phyloP scores from a whole-genome alignment of 2,113 vertebrate genomes.

The Neogobius melanostomus region DNA sequence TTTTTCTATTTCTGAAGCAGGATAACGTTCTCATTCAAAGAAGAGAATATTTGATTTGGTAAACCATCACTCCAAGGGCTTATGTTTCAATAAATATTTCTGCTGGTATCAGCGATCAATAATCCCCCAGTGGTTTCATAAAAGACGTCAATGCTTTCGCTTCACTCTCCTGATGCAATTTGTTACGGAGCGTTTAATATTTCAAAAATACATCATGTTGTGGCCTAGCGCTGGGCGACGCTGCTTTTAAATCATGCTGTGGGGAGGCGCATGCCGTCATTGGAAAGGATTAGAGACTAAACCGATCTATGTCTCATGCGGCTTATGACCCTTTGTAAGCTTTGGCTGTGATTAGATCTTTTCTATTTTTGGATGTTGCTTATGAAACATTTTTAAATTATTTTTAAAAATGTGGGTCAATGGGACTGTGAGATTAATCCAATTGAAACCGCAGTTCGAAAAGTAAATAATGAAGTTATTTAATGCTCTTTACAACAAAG shows the following conservation, averaged over 20 bases:
- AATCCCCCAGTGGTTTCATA: conserved; percentile 8
- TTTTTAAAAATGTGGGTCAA: not conserved
- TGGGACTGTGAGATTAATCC: too few relatives aligned
- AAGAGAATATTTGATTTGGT: conserved; percentile 16
- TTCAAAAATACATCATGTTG: conserved; percentile 10
- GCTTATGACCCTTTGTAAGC: conserved; percentile 16
- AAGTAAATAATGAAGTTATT: too few relatives aligned
- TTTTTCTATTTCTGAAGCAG: conserved; percentile 4
- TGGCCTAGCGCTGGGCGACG: not conserved
- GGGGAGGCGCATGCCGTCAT: not conserved
- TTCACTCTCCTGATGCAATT: conserved; percentile 13
- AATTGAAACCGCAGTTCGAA: too few relatives aligned
- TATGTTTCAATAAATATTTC: conserved; percentile 23
- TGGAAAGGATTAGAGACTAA: conserved; percentile 29
- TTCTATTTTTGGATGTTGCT: conserved; percentile 17
- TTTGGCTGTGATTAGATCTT: conserved; percentile 12
- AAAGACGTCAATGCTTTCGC: conserved; percentile 24
- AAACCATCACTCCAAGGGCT: conserved; percentile 14
- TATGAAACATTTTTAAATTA: not conserved
- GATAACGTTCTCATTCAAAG: conserved; percentile 16
- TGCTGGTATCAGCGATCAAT: conserved; percentile 16
- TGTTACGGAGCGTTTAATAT: conserved; percentile 7
- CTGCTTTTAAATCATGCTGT: not conserved
- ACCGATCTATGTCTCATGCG: conserved; percentile 8
- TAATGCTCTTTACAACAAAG: too few relatives aligned